Evolutionary conservation across 2,888 invertebrate genomes (phyloP).

Genomic region (Xanthostigma xanthostigma): DNA sequence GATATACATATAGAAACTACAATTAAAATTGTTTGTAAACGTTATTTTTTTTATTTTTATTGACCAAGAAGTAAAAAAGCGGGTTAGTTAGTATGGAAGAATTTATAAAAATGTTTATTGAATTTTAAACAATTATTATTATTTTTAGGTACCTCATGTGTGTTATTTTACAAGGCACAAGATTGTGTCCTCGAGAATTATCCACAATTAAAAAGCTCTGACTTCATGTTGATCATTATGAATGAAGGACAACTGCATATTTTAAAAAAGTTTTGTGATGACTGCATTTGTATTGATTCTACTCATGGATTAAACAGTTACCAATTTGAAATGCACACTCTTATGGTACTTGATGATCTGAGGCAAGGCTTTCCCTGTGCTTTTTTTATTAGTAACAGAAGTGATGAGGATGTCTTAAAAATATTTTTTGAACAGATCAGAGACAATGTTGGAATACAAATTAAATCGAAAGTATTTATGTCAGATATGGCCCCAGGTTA

Average conservation of each 20-base stretch:
- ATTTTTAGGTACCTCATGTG: too few relatives aligned
- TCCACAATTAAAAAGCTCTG: too few relatives aligned
- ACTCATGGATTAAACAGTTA: conserved; percentile 13
- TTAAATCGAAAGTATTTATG: conserved; percentile 12
- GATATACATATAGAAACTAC: too few relatives aligned
- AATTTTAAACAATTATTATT: too few relatives aligned
- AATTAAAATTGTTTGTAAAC: too few relatives aligned
- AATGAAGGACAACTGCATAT: conserved; percentile 12
- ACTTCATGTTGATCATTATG: conserved; percentile 8
- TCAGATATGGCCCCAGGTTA: conserved; percentile 12
- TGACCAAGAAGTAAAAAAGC: too few relatives aligned
- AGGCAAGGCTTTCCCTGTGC: conserved; percentile 14
- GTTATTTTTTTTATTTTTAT: too few relatives aligned
- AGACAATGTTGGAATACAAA: conserved; percentile 3
- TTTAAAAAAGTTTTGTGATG: conserved; percentile 10
- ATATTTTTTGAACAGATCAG: conserved; percentile 11
- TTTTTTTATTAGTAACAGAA: conserved; percentile 13
- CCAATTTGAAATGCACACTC: conserved; percentile 14
- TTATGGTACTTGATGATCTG: conserved; percentile 14
- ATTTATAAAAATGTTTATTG: too few relatives aligned
- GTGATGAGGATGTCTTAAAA: conserved; percentile 8
- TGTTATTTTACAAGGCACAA: too few relatives aligned
- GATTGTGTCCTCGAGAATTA: too few relatives aligned
- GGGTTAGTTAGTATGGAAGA: too few relatives aligned
- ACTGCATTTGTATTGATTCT: conserved; percentile 14